Base-by-base conservation (phyloP, 2,888 invertebrate genomes). In the Spilosoma lubricipeda region DNA sequence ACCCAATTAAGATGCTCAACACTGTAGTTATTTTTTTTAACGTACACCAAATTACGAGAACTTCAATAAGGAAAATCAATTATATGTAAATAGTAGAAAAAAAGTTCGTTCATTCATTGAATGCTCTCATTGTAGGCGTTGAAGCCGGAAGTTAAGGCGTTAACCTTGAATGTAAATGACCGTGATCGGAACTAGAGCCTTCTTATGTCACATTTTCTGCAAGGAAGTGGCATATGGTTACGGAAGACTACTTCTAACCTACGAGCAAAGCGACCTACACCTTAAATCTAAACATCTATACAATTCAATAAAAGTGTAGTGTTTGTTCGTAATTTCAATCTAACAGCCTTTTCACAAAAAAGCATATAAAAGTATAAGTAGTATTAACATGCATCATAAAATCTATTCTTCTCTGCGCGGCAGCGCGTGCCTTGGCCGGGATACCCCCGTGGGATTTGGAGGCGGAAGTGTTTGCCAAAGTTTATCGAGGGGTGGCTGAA, bases 151-250 rank as follows among this genome's bases (percentile, higher is more conserved):
- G 67, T 30, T 11, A 9, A 4, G 3, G 30, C 20, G 20, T 27
- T n/a, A 67, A 67, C 45, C 67, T 45, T 67, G 67, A 67, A 30
- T 67, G 45, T 67, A 20, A 30, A 23, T 33, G 27, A 30, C 45
- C 45, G 1, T 45, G 45, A 11, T 8, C 45, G 45, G 27, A 67
- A 45, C n/a, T 15, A 45, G 15, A 45, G 67, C 67, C 30, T 30
- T 45, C 2, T 67, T 48, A 20, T 67, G 45, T 67, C 30, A 67
- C 23, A 30, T 67, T 67, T 67, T 67, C 13, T 67, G 20, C 67
- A 45, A 45, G 45, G 45, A 63, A 63, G 63, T 63, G 63, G 30
- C 30, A 63, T 18, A 30, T 63, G 63, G 63, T 30, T 63, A 30
- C 59, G 59, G 30, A 63, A 63, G 30, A 63, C 27, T 59, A 27